A percentile compares a stretch with the other conserved stretches of the same genome.
phyloP scores from a whole-genome alignment of 2,797 vertebrate genomes.

The Neomorphus geoffroyi region DNA sequence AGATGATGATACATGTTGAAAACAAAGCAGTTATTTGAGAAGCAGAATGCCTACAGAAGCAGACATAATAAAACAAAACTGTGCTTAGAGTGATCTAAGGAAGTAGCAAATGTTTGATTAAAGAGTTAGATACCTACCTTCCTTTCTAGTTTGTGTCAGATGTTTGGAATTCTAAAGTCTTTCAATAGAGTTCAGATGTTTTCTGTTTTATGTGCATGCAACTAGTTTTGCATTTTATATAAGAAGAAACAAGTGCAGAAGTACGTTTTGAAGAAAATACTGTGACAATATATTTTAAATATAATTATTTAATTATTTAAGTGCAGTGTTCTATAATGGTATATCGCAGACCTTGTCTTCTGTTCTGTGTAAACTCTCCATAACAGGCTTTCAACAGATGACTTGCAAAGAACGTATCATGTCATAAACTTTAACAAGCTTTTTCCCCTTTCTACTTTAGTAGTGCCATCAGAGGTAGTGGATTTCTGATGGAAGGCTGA shows the following conservation, averaged over 20 bases:
- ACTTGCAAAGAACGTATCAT: background rate
- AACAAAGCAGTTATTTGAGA: background rate
- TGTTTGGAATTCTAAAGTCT: background rate
- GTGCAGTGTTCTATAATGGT: background rate
- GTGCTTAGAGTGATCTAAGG: background rate
- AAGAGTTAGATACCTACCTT: background rate
- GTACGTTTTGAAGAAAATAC: background rate
- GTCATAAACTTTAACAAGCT: background rate
- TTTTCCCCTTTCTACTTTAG: background rate
- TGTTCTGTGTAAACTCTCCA: background rate
- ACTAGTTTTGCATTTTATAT: background rate
- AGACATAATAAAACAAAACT: background rate
- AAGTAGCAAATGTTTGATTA: background rate
- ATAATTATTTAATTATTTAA: background rate
- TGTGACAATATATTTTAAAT: background rate
- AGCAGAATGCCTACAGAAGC: background rate
- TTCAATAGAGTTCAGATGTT: background rate
- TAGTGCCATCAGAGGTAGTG: background rate
- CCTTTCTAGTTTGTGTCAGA: background rate
- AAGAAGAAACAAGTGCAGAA: background rate
- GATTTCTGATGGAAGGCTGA: background rate
- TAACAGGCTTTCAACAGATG: background rate
- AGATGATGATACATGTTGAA: background rate
- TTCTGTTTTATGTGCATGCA: background rate
- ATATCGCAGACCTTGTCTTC: background rate